Base-by-base conservation (phyloP, 2,888 invertebrate species). In the Conistra vaccinii region DNA sequence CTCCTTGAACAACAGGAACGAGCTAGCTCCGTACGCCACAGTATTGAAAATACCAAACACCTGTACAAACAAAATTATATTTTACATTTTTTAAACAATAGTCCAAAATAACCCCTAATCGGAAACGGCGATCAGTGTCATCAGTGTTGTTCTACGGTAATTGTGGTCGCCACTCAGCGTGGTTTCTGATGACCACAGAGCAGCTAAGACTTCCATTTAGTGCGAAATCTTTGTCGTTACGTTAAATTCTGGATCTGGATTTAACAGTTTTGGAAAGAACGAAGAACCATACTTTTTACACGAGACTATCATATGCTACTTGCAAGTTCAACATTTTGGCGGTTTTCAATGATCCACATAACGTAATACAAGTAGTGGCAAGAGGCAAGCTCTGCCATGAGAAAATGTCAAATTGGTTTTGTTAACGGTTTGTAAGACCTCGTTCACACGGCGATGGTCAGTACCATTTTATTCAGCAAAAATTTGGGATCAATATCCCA, bases 1-100 rank as follows among this genome's bases (percentile, higher is more conserved):
- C 90, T 98, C 98, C 89, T 97, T 92, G 94, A 97, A 98, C 85
- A 98, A 96, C 90, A 98, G 97, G 94, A 97, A 98, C 42, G 98
- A 95, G 85, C 98, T 98, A 79, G 97, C 97, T 53, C 97, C 98
- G 90, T 99, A 99, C 39, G 97, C 98, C 71, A 98, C 88, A 63
- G 98, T 98, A 94, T 98, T 98, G 94, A 99, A 97, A 58, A 99
- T 92, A 76, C 98, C 98, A 91, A 99, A 98, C 69, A 97, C 97
- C 98, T 98, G 95, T 23, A 95, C 95, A 94, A 87, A 83, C 85
- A 76, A 76, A 39, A 42, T 58, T 39, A 72, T 71, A 26, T 60
- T 66, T 42, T 55, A 57, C 45, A 60, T 63, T 32, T 57, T 69
- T 26, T 61, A 48, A 65, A 70, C 58, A 53, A 42, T 17, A 10